These are phyloP conservation scores for Staurois parvus DNA, from an alignment of 2,797 vertebrate genomes.

Conservation along the genomic window DNA sequence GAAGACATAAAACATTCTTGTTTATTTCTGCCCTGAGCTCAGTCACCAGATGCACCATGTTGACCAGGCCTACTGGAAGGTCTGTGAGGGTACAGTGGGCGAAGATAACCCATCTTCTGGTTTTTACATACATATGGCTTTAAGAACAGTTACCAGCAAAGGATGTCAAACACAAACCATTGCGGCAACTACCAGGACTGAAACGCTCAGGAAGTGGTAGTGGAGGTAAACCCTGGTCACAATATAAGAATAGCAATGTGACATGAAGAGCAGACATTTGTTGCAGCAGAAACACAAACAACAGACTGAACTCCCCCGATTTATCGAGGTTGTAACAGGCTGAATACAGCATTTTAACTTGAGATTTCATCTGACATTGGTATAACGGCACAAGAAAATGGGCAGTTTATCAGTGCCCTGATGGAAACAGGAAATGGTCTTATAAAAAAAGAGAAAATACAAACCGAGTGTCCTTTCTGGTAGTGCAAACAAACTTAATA, in stretches of 20 bases:
- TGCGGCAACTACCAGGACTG: not conserved
- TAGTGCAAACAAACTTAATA: too few relatives aligned
- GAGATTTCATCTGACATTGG: too few relatives aligned
- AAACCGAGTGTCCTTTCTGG: too few relatives aligned
- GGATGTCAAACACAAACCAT: not conserved
- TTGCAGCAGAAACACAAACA: too few relatives aligned
- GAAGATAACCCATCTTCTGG: not conserved
- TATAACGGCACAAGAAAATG: too few relatives aligned
- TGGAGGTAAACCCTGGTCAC: not conserved
- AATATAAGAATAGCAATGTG: not conserved
- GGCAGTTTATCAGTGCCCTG: too few relatives aligned
- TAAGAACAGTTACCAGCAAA: not conserved
- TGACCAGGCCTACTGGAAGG: not conserved
- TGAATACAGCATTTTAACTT: too few relatives aligned
- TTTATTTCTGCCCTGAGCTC: not conserved
- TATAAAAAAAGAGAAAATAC: too few relatives aligned
- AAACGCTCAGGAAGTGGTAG: not conserved
- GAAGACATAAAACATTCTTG: not conserved
- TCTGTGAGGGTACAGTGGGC: not conserved
- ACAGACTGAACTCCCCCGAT: too few relatives aligned
- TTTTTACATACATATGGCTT: constrained; percentile 25
- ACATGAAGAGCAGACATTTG: too few relatives aligned
- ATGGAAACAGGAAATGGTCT: too few relatives aligned
- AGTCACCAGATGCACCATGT: not conserved
- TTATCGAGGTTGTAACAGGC: too few relatives aligned